Base-by-base conservation (phyloP, 1,140 invertebrate species). In the Odontomachus brunneus region DNA sequence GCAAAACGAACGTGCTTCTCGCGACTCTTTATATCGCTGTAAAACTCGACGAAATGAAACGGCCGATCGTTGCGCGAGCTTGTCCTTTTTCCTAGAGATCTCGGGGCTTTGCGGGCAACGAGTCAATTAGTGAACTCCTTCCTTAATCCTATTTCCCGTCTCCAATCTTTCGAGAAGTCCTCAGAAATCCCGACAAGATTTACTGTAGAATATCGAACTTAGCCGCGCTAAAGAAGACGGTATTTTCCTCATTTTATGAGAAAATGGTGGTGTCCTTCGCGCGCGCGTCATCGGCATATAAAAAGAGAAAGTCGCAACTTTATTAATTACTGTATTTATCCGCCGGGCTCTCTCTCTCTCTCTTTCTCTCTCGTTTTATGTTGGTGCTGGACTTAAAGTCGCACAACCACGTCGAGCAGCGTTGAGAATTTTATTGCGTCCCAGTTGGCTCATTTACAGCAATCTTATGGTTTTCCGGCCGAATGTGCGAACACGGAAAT, bases 401-500 rank as follows among this genome's bases (percentile, higher is more conserved):
- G 48, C 53, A 19, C 38, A 15, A 11, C 73, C 69, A 65, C 80
- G 53, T 71, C 57, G 48, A 17, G 48, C n/a, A 49, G 26, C 44
- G 74, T 80, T 49, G 67, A 75, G 53, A 80, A 85, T 85, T 88
- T 88, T 88, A 88, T 88, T 65, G 72, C 86, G 73, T 63, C 59
- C 76, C 62, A 83, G 49, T 80, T 80, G 86, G 38, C 55, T 85
- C 26, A 63, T 87, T 59, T 67, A 49, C 51, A 24, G 55, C 63
- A 24, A 60, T 44, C 72, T 55, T 60, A 82, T 67, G 76, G 67
- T 67, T 72, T 85, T 85, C 63, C 22, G 48, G 24, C 29, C 48
- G 33, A 66, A 38, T 57, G 75, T 76, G 57, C 53, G 76, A 86
- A 88, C 87, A 88, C 87, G 86, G 63, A 83, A 88, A 88, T 88